Base-by-base conservation (phyloP, 1,140 invertebrate genomes). In the Drosophila lowei region DNA sequence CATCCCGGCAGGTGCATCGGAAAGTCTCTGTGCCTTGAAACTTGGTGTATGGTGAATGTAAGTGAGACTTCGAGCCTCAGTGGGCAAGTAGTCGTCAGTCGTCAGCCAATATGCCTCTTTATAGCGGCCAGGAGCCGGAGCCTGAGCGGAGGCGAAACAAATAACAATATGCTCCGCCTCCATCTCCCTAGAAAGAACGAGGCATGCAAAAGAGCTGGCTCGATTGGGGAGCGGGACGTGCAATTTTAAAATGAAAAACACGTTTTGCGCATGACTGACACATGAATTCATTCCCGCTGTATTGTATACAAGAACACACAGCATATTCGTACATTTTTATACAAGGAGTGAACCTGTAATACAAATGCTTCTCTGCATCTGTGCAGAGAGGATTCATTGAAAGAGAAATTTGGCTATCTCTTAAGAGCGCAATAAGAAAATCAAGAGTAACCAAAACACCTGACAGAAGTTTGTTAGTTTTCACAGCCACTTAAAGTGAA, bases 201-300 rank as follows among this genome's bases (percentile, higher is more conserved):
- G 71, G 61, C 73, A 88, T 86, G 81, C 78, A 86, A 86, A 86
- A 80, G 75, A 88, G 79, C 78, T 81, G 56, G 63, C 49, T 59
- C 60, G 56, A 65, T 88, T 75, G 76, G 76, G 34, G 34, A 38
- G 34, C 34, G 72, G 71, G 75, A 77, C 76, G 71, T 83, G 75
- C 76, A 78, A 83, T 83, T 88, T 88, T 88, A 89, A 89, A 89
- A 89, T 89, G 79, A 79, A 88, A 83, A 90, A 90, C 88, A 74
- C 68, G 86, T 90, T 90, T 88, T 90, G 86, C 86, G 86, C 86
- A 90, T 90, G 86, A 88, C 86, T 77, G 80, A 89, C 84, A 89
- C 79, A 79, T 88, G 84, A 89, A 89, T 89, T 83, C 83, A 83
- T 89, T 86, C 80, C 66, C 73, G 38, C 43, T 55, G 59, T 47